These are phyloP conservation scores for Homarus americanus DNA, from an alignment of 1,140 invertebrate genomes.

Conservation along the genomic window DNA sequence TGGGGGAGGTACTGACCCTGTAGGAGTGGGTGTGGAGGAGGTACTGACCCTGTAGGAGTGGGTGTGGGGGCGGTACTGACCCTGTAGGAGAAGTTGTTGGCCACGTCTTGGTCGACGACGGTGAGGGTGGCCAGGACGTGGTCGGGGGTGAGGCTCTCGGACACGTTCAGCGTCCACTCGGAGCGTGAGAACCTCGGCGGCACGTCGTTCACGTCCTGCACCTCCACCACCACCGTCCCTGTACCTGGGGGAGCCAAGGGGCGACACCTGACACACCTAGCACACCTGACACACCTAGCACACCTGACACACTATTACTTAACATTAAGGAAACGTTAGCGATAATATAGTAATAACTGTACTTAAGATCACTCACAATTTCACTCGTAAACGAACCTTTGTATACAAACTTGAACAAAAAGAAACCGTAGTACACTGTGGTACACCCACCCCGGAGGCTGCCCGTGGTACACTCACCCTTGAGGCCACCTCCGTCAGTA, in stretches of 20 bases:
- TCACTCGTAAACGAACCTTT: too few relatives aligned
- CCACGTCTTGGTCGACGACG: constrained; percentile 78
- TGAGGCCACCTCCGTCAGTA: background rate
- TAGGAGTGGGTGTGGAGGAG: too few relatives aligned
- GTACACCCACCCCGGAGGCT: background rate
- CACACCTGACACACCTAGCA: too few relatives aligned
- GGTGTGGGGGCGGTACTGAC: too few relatives aligned
- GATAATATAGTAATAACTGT: too few relatives aligned
- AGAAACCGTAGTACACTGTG: too few relatives aligned
- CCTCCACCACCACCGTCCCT: constrained; percentile 77
- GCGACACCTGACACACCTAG: too few relatives aligned
- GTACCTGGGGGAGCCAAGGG: constrained; percentile 32
- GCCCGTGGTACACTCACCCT: background rate
- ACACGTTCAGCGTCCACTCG: constrained; percentile 78
- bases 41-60: too few relatives aligned
- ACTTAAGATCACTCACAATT: too few relatives aligned
- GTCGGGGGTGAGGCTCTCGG: constrained; percentile 77
- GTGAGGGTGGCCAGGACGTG: constrained; percentile 78
- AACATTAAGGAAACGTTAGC: background rate
- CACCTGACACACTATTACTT: too few relatives aligned
- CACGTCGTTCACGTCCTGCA: constrained; percentile 77
- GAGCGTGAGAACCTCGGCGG: constrained; percentile 77
- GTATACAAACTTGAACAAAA: too few relatives aligned
- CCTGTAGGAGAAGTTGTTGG: constrained; percentile 78
- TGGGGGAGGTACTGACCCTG: too few relatives aligned